Conservation (phyloP, 2,113 vertebrate genomes). For the Heteronetta atricapilla region DNA sequence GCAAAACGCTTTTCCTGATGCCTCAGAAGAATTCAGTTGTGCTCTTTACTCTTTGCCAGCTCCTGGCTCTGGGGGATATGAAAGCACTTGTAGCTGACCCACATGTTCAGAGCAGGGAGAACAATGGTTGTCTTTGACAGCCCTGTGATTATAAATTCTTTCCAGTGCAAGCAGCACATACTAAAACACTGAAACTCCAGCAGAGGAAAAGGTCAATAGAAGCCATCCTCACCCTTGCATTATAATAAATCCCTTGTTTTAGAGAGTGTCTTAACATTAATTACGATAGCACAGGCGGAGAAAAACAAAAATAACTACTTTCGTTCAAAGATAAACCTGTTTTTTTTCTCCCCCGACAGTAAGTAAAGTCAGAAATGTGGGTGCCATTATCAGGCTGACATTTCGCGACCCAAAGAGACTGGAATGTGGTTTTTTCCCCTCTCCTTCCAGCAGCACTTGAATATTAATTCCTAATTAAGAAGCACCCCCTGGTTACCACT, state of each 20-base stretch:
- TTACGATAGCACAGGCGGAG: conserved; percentile 60
- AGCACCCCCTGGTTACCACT: not conserved
- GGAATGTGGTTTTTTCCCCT: not conserved
- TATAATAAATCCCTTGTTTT: conserved; percentile 81
- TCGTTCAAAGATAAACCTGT: conserved; percentile 69
- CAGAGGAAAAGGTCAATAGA: conserved; percentile 81
- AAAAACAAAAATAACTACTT: conserved; percentile 75
- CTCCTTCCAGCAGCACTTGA: not conserved
- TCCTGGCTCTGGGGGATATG: conserved; percentile 80
- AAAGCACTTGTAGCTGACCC: conserved; percentile 83
- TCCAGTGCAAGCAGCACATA: conserved; percentile 82
- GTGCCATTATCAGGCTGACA: conserved; percentile 38
- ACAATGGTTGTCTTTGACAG: conserved; percentile 87
- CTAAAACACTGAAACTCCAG: conserved; percentile 82
- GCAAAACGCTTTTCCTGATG: conserved; percentile 81
- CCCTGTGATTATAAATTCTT: conserved; percentile 85
- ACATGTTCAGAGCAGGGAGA: conserved; percentile 79
- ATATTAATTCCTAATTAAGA: conserved; percentile 62
- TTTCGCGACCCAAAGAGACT: conserved; percentile 10
- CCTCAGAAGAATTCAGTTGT: conserved; percentile 82
- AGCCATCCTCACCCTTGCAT: conserved; percentile 75
- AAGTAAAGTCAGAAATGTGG: conserved; percentile 43
- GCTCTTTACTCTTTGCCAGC: conserved; percentile 75
- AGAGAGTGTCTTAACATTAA: conserved; percentile 69
- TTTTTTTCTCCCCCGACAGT: conserved; percentile 36